A percentile compares a stretch with the other conserved stretches of the same genome.
phyloP scores from a whole-genome alignment of 2,113 vertebrate species.

The Gymnogyps californianus region DNA sequence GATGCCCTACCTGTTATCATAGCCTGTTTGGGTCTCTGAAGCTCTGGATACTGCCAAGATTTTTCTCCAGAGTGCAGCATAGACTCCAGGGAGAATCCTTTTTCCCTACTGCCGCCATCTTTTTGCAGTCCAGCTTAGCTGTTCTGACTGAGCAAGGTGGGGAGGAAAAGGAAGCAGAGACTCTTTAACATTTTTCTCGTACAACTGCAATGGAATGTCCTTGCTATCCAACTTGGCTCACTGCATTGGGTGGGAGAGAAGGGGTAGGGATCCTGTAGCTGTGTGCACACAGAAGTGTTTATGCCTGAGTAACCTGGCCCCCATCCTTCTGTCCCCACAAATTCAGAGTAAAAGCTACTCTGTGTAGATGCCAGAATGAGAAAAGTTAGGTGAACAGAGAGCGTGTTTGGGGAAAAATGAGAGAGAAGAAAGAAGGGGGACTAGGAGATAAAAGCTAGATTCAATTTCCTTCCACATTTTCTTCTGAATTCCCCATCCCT shows the following conservation, averaged over 20 bases:
- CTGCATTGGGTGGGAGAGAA: too few relatives aligned
- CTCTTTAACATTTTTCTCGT: neutral
- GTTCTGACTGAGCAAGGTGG: neutral
- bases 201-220: fast-evolving
- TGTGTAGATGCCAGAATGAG: neutral
- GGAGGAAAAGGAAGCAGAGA: neutral
- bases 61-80: neutral
- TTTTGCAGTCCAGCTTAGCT: neutral
- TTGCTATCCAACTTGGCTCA: fast-evolving
- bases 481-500: neutral
- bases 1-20: neutral
- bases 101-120: neutral
- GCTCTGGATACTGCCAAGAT: neutral
- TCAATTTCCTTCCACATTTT: neutral
- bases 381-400: neutral
- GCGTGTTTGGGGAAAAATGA: neutral
- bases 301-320: neutral
- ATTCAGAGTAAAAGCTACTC: neutral
- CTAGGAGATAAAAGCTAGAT: neutral
- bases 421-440: neutral
- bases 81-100: neutral
- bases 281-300: too few relatives aligned
- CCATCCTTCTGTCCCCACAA: neutral
- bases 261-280: neutral
- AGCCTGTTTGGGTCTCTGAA: neutral